Evolutionary conservation across 2,113 vertebrate species (phyloP).

Genomic region (Pseudonaja textilis): DNA sequence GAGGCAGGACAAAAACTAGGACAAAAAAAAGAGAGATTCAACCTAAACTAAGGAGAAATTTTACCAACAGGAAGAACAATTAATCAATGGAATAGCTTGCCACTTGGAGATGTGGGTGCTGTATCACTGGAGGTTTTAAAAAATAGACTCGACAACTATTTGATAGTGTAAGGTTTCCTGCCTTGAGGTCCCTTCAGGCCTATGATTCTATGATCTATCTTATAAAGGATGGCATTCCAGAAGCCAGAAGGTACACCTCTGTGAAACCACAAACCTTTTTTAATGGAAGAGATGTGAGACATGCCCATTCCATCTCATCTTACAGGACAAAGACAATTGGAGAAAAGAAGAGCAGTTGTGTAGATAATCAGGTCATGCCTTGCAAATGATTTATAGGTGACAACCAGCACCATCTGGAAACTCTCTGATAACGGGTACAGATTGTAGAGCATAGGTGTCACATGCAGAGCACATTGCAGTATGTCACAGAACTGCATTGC

Average conservation of each 20-base stretch:
- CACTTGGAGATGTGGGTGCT: background rate
- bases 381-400: background rate
- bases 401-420: background rate
- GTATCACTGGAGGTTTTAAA: background rate
- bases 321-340: background rate
- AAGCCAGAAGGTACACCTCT: background rate
- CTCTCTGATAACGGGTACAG: background rate
- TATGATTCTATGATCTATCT: background rate
- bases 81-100: background rate
- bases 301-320: background rate
- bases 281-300: background rate
- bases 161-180: background rate
- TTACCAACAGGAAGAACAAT: background rate
- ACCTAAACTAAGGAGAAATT: background rate
- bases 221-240: background rate
- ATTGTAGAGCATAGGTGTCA: background rate
- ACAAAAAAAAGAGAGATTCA: background rate
- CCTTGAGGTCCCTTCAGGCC: background rate
- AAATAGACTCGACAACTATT: background rate
- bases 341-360: background rate
- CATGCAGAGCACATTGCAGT: background rate
- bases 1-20: background rate
- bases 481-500: background rate
- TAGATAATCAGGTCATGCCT: background rate
- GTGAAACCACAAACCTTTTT: background rate